phyloP scores from a whole-genome alignment of 2,113 vertebrate genomes.

The Redunca redunca region DNA sequence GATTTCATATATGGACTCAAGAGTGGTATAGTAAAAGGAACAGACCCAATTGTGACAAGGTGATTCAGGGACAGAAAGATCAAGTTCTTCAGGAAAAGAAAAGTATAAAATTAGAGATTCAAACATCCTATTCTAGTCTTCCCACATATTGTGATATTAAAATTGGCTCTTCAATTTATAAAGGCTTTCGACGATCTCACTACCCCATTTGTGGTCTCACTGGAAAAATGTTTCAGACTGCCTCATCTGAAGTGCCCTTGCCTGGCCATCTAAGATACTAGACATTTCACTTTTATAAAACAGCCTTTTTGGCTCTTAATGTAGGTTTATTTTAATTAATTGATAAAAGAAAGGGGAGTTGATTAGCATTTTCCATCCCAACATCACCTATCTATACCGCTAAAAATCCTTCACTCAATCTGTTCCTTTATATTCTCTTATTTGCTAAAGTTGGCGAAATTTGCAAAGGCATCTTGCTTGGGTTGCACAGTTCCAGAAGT shows the following conservation, averaged over 20 bases:
- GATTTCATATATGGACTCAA: conserved; percentile 81
- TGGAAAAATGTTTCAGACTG: conserved; percentile 70
- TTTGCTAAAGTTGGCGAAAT: conserved; percentile 99
- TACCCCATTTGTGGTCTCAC: conserved; percentile 61
- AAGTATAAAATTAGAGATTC: conserved; percentile 87
- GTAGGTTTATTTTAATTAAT: conserved; percentile 76
- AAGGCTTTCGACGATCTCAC: conserved; percentile 71
- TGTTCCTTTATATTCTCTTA: conserved; percentile 85
- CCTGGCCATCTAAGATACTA: conserved; percentile 71
- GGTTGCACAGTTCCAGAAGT: conserved; percentile 88
- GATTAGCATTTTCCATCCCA: conserved; percentile 79
- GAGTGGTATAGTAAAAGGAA: conserved; percentile 84
- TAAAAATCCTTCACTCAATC: conserved; percentile 92
- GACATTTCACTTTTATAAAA: conserved; percentile 79
- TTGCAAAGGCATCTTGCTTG: conserved; percentile 98
- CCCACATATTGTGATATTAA: conserved; percentile 74
- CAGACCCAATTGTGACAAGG: conserved; percentile 82
- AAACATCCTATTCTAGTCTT: conserved; percentile 76
- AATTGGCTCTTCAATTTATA: conserved; percentile 73
- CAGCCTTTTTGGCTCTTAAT: conserved; percentile 81
- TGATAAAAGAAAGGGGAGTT: conserved; percentile 76
- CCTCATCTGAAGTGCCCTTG: conserved; percentile 69
- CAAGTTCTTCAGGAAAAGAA: conserved; percentile 82
- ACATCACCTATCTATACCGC: conserved; percentile 85
- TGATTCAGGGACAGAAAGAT: conserved; percentile 79